Conservation (phyloP, 37 sponge, comb jelly and placozoan genomes). For the Tethya wilhelma region DNA sequence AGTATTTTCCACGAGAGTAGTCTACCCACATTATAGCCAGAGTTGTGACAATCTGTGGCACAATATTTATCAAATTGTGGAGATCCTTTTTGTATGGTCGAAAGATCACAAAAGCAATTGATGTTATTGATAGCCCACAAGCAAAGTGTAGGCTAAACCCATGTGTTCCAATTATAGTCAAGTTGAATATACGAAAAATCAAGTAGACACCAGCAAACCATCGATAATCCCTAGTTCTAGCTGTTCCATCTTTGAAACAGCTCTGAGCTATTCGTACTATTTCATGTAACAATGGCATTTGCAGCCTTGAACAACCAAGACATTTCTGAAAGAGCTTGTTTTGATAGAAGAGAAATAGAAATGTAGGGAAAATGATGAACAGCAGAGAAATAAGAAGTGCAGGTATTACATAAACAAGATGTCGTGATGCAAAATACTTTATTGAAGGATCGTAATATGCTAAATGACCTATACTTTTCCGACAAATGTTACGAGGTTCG, state of each 20-base stretch:
- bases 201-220: constrained; percentile 24
- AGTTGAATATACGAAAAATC: no score
- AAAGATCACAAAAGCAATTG: no score
- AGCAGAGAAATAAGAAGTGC: background rate
- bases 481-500: background rate
- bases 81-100: no score
- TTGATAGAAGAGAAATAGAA: constrained; percentile 1
- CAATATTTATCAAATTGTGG: no score
- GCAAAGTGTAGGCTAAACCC: no score
- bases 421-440: background rate
- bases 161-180: no score
- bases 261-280: background rate
- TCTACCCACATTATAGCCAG: no score
- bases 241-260: constrained; percentile 31
- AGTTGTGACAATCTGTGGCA: no score
- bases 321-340: background rate
- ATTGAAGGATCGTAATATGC: background rate
- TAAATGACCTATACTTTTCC: background rate
- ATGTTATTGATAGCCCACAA: no score
- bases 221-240: constrained; percentile 10
- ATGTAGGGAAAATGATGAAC: background rate
- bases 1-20: no score
- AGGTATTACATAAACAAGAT: background rate
- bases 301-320: background rate
- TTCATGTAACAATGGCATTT: background rate